These are phyloP conservation scores for Adela reaumurella DNA, from an alignment of 2,888 invertebrate genomes.

Conservation along the genomic window DNA sequence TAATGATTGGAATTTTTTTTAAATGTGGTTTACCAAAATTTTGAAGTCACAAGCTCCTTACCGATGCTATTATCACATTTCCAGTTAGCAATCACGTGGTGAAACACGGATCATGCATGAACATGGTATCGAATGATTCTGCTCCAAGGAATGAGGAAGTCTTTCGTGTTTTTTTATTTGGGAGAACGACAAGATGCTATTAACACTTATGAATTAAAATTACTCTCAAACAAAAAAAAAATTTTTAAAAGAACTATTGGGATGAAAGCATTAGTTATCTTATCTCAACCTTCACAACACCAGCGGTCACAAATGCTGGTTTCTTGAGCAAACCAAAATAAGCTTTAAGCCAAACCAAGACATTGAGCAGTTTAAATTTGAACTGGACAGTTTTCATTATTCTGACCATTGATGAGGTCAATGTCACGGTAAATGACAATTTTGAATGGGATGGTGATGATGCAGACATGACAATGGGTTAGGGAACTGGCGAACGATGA, in stretches of 20 bases:
- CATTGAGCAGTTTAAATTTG: conserved; percentile 10
- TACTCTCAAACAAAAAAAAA: too few species aligned
- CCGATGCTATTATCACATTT: neutral
- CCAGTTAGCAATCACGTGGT: neutral
- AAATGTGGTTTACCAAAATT: conserved; percentile 40
- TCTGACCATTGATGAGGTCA: too few species aligned
- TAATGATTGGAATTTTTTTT: conserved; percentile 31
- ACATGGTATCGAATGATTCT: conserved; percentile 16
- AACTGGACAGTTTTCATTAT: neutral
- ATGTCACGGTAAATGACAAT: too few species aligned
- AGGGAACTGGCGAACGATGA: conserved; percentile 48
- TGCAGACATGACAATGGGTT: conserved; percentile 50
- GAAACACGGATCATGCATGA: conserved; percentile 38
- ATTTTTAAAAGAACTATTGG: too few species aligned
- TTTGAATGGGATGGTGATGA: neutral
- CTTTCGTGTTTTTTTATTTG: too few species aligned
- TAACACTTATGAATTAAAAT: too few species aligned
- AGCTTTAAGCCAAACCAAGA: conserved; percentile 22
- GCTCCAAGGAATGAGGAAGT: conserved; percentile 45
- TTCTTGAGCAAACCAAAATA: conserved; percentile 42
- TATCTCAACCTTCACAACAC: conserved; percentile 8
- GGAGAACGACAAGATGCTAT: too few species aligned
- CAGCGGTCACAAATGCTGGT: conserved; percentile 50
- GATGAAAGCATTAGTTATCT: neutral
- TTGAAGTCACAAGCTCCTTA: neutral